Percentiles rank a stretch among this genome's conserved stretches.
Evolutionary conservation across 2,888 invertebrate species (phyloP).

Genomic region (Siphlonurus alternatus): DNA sequence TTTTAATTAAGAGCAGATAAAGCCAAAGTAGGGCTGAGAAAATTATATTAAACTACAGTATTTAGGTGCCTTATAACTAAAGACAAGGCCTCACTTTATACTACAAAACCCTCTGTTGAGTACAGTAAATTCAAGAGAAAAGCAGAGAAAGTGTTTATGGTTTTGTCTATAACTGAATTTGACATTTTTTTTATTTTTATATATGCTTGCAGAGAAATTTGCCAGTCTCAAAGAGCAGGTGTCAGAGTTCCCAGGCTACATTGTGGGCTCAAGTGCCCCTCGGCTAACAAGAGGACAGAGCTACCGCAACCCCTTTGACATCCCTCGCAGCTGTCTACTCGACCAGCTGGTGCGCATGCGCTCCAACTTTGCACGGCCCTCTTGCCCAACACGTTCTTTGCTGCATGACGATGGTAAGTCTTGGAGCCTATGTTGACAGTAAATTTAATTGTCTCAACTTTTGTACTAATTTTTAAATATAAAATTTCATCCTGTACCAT

Average conservation of each 20-base stretch:
- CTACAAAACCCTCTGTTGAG: too few relatives aligned
- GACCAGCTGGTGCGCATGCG: conserved; percentile 92
- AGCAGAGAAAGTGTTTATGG: background rate
- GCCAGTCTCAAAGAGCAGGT: conserved; percentile 66
- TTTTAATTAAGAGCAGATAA: too few relatives aligned
- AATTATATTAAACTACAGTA: background rate
- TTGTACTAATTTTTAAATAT: background rate
- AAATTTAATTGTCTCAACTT: background rate
- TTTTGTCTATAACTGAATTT: background rate
- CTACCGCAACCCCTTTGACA: conserved; percentile 91
- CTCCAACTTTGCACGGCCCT: conserved; percentile 49
- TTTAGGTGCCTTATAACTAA: background rate
- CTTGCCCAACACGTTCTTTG: conserved; percentile 40
- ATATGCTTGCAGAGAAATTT: conserved; percentile 45
- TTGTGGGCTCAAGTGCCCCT: conserved; percentile 45
- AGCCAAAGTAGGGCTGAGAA: background rate
- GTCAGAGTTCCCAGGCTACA: conserved; percentile 70
- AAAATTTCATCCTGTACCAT: too few relatives aligned
- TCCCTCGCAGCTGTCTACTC: conserved; percentile 70
- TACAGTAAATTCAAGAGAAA: background rate
- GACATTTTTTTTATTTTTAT: background rate
- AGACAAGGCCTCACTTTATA: too few relatives aligned
- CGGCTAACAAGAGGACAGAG: conserved; percentile 37
- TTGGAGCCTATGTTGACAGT: background rate
- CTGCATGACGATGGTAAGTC: conserved; percentile 52